These are phyloP conservation scores for Lampropteryx suffumata DNA, from an alignment of 2,888 invertebrate genomes.

Conservation along the genomic window DNA sequence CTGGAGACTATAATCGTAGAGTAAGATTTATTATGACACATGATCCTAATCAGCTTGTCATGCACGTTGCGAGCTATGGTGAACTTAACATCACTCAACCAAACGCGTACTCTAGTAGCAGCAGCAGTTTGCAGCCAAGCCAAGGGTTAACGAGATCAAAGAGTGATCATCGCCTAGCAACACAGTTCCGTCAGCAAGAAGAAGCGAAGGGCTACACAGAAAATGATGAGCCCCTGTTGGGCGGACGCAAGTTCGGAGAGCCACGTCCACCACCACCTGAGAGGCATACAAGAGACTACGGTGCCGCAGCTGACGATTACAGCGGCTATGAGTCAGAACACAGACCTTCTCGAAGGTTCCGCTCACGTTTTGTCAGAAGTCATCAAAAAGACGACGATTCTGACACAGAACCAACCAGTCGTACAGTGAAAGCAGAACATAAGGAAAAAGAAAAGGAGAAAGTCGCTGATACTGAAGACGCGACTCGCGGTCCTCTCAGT, in stretches of 20 bases:
- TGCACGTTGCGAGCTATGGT: slow-evolving; percentile 94
- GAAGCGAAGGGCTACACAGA: slow-evolving; percentile 85
- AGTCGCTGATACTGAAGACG: slow-evolving; percentile 94
- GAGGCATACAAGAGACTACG: slow-evolving; percentile 83
- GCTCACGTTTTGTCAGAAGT: slow-evolving; percentile 87
- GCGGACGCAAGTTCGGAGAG: slow-evolving; percentile 91
- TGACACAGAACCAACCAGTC: slow-evolving; percentile 85
- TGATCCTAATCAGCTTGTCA: slow-evolving; percentile 95
- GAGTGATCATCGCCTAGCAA: slow-evolving; percentile 94
- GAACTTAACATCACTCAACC: slow-evolving; percentile 91
- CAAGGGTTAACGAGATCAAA: slow-evolving; percentile 95
- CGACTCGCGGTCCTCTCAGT: slow-evolving; percentile 92
- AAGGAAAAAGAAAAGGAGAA: slow-evolving; percentile 85
- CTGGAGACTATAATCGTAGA: slow-evolving; percentile 92
- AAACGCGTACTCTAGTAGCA: slow-evolving; percentile 82
- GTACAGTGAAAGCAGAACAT: slow-evolving; percentile 86
- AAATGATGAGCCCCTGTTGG: slow-evolving; percentile 87
- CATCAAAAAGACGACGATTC: slow-evolving; percentile 89
- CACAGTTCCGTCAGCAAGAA: slow-evolving; percentile 94
- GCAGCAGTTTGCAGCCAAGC: slow-evolving; percentile 70
- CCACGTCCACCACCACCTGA: slow-evolving; percentile 81
- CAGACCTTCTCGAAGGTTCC: slow-evolving; percentile 86
- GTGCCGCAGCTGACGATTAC: slow-evolving; percentile 84
- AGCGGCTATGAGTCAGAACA: slow-evolving; percentile 87
- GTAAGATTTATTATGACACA: slow-evolving; percentile 94